A percentile compares a stretch with the other conserved stretches of the same genome.
Conservation (phyloP, 2,888 invertebrate species). For the Zygogramma bicolorata region DNA sequence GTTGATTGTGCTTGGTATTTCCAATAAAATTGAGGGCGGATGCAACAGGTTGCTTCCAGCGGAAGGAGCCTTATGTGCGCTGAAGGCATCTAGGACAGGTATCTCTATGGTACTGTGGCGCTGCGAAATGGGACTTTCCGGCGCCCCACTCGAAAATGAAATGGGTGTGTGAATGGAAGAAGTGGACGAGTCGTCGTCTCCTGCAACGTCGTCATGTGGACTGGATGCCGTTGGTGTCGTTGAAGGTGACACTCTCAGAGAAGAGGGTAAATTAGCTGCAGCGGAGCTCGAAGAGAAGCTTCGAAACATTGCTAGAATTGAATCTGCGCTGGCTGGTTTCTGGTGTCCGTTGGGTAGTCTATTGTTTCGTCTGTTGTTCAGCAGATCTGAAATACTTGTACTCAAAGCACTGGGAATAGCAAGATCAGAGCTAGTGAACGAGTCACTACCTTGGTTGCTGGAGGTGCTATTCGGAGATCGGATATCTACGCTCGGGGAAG, state of each 20-base stretch:
- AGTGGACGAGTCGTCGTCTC: slow-evolving; percentile 79
- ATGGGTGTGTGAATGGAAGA: slow-evolving; percentile 75
- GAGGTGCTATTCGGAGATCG: slow-evolving; percentile 78
- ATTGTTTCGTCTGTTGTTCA: slow-evolving; percentile 51
- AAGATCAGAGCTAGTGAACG: slow-evolving; percentile 80
- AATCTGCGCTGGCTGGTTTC: slow-evolving; percentile 83
- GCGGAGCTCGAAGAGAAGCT: slow-evolving; percentile 77
- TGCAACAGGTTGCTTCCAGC: slow-evolving; percentile 75
- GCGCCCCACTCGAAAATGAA: slow-evolving; percentile 70
- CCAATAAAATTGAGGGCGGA: slow-evolving; percentile 81
- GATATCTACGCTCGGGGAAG: slow-evolving; percentile 75
- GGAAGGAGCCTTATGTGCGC: slow-evolving; percentile 72
- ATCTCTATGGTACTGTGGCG: slow-evolving; percentile 67
- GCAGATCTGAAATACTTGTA: slow-evolving; percentile 68
- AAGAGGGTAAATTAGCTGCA: slow-evolving; percentile 72
- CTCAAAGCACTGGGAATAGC: slow-evolving; percentile 74
- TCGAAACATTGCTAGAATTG: slow-evolving; percentile 82
- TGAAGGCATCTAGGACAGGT: slow-evolving; percentile 77
- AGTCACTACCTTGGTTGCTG: slow-evolving; percentile 82
- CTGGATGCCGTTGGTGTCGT: slow-evolving; percentile 81
- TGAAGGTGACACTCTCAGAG: slow-evolving; percentile 75
- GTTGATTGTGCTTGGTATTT: slow-evolving; percentile 80
- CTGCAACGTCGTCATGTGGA: slow-evolving; percentile 79
- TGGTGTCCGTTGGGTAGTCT: slow-evolving; percentile 66
- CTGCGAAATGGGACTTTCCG: slow-evolving; percentile 74